Percentiles rank a stretch among this genome's conserved stretches.
phyloP scores from a whole-genome alignment of 2,113 vertebrate species.

The Thermophis baileyi region DNA sequence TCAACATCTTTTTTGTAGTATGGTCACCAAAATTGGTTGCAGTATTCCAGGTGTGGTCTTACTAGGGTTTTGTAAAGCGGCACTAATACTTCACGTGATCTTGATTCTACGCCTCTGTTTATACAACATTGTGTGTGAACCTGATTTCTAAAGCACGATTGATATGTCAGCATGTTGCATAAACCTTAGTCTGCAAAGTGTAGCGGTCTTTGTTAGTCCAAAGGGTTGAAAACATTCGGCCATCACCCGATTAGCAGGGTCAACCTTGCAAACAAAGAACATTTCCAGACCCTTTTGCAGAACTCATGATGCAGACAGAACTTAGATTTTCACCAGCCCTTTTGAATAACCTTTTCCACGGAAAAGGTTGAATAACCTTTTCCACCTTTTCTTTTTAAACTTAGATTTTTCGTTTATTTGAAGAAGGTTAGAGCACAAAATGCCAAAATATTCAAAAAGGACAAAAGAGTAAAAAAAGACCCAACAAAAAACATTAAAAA shows the following conservation, averaged over 20 bases:
- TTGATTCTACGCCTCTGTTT: no score
- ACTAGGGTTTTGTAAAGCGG: no score
- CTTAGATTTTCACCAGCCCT: neutral
- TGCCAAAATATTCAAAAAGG: neutral
- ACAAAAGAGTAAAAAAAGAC: neutral
- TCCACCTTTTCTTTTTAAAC: neutral
- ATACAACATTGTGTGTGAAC: neutral
- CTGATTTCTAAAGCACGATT: neutral
- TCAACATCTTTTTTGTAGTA: no score
- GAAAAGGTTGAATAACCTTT: neutral
- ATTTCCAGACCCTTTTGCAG: neutral
- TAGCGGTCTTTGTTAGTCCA: neutral
- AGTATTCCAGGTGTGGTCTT: no score
- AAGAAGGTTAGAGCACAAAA: neutral
- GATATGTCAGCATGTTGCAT: neutral
- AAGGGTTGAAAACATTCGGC: neutral
- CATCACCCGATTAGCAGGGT: neutral
- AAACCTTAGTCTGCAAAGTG: neutral
- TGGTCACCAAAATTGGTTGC: no score
- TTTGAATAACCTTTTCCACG: neutral
- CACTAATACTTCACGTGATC: no score
- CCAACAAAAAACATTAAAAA: neutral
- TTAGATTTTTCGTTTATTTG: neutral
- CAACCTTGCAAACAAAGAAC: neutral
- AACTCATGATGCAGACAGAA: neutral